Conservation (phyloP, 2,797 vertebrate species). For the Spinus olivaceus region DNA sequence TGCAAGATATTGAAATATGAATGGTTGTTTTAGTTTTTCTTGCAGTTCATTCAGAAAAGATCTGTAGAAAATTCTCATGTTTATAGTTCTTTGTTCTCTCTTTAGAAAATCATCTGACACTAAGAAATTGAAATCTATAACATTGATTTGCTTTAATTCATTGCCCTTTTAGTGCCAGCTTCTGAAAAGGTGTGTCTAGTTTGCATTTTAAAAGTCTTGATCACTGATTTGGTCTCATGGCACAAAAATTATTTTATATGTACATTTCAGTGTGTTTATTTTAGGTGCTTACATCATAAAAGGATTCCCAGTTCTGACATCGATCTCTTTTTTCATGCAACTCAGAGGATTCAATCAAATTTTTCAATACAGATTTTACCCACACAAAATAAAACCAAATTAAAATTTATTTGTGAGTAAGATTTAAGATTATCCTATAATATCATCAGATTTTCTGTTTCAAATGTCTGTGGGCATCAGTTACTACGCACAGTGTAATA, state of each 20-base stretch:
- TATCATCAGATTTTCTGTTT: neutral
- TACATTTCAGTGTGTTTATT: neutral
- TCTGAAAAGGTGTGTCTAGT: neutral
- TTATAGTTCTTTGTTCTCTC: neutral
- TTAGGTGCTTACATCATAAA: neutral
- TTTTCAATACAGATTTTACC: neutral
- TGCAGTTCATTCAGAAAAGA: neutral
- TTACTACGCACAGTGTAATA: neutral
- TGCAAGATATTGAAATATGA: neutral
- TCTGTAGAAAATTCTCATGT: neutral
- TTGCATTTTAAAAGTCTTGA: neutral
- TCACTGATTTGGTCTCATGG: neutral
- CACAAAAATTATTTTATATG: neutral
- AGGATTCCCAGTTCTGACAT: neutral
- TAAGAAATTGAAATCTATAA: neutral
- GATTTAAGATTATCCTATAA: neutral
- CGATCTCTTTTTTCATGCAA: neutral
- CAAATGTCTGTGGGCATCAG: neutral
- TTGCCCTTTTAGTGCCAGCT: neutral
- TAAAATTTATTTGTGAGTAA: neutral
- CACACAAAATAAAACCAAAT: neutral
- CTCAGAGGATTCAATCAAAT: rapidly evolving
- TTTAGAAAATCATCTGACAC: neutral
- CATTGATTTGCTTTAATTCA: neutral
- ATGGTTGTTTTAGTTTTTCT: neutral